Conservation (phyloP, 2,113 vertebrate species). For the Himantopus leucocephalus region DNA sequence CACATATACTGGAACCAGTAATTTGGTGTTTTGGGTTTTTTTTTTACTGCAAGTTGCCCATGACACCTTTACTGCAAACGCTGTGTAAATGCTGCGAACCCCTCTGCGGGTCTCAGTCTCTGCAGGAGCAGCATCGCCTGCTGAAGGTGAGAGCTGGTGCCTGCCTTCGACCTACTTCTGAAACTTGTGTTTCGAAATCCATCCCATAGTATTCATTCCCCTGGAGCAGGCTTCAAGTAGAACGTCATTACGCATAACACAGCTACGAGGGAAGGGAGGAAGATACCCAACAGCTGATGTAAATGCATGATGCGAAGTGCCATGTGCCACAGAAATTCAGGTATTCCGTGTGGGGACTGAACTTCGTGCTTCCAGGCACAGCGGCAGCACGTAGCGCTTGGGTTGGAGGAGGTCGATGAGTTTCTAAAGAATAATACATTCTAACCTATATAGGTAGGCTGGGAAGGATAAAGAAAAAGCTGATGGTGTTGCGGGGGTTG, state of each 20-base stretch:
- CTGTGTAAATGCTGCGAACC: not conserved
- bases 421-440: not conserved
- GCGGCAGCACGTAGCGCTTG: not conserved
- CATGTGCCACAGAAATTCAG: not conserved
- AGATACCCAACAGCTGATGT: not conserved
- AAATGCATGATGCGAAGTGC: not conserved
- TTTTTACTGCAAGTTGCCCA: not conserved
- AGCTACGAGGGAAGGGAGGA: not conserved
- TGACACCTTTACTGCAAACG: not conserved
- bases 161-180: conserved; percentile 3
- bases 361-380: not conserved
- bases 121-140: not conserved
- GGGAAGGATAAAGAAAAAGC: not conserved
- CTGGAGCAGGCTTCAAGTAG: not conserved
- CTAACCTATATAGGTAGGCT: not conserved
- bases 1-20: not conserved
- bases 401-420: rapidly evolving
- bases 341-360: not conserved
- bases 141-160: not conserved
- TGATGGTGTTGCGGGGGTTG: not conserved
- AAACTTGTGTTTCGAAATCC: not conserved
- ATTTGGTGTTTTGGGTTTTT: too few species aligned
- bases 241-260: not conserved
- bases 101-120: rapidly evolving
- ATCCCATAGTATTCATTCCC: not conserved